Evolutionary conservation across 2,113 vertebrate genomes (phyloP), one percentile per base, ranked within the genome.

Genomic region (Poicephalus meyeri): DNA sequence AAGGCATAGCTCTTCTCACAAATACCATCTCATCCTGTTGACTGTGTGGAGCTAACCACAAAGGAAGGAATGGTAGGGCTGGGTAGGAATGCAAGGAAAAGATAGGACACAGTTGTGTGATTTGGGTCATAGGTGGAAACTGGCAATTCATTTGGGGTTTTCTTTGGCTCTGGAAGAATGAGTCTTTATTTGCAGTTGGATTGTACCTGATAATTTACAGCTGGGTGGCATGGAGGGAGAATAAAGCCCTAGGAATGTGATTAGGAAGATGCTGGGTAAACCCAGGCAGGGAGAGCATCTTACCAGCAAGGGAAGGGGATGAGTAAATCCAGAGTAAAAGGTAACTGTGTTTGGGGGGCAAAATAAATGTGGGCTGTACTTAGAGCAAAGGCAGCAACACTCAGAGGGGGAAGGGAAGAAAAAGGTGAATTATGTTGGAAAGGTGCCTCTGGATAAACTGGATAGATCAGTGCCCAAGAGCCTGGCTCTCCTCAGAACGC

Each of bases 361-460:
- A 61, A 70, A 21, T n/a, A 53, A 76, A 53, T 28, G 17, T 44
- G 35, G 58, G 31, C 41, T 71, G 15, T 44, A 33, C 35, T 55
- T 17, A 10, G 31, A 39, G 23, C 4, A 24, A 44, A 0, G 3
- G 21, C 80, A 80, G 39, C 39, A 41, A 33, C 31, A 10, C 12
- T 42, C 33, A 7, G 39, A 78, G 33, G 4, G 28, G 8, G 5
- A 39, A 28, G 12, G 29, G 23, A 65, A 61, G 21, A 5, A 18
- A 31, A 24, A 23, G 24, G 39, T 52, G n/a, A 83, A 24, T 21
- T 29, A 41, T 0, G 1, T 1, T 39, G 29, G 31, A 64, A 68
- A 1, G 2, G 3, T 83, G 23, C 31, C 8, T 0, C n/a, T 9
- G 13, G 26, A 11, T 29, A 41, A 42, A 47, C 11, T 41, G 33